A percentile compares a stretch with the other conserved stretches of the same genome.
Conservation (phyloP, 2,797 vertebrate genomes). For the Pelochelys cantorii region DNA sequence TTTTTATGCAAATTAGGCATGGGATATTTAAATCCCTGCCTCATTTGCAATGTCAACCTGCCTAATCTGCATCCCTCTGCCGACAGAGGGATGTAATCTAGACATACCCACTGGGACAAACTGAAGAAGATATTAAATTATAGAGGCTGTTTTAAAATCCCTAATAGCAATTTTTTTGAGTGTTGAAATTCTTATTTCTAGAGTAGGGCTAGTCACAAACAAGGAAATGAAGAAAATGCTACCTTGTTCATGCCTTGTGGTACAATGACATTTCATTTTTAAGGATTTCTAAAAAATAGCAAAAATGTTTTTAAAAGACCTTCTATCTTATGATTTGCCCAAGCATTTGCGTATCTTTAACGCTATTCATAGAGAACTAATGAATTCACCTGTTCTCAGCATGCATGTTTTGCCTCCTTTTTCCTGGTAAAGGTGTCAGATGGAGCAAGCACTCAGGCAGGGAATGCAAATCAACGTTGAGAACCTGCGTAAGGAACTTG, state of each 20-base stretch:
- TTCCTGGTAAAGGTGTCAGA: conserved; percentile 77
- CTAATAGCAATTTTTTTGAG: neutral
- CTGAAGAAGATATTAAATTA: neutral
- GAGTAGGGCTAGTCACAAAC: neutral
- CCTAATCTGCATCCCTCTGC: too few relatives aligned
- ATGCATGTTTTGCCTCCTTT: neutral
- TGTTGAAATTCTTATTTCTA: neutral
- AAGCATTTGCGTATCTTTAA: neutral
- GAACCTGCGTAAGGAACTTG: conserved; percentile 81
- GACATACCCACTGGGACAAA: too few relatives aligned
- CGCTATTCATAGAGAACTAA: neutral
- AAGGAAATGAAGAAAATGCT: neutral
- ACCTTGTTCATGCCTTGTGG: neutral
- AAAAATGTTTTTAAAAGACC: neutral
- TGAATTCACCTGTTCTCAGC: neutral
- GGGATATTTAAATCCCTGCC: too few relatives aligned
- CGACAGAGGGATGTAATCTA: too few relatives aligned
- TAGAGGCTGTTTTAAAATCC: neutral
- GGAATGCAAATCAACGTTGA: conserved; percentile 82
- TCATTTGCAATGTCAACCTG: too few relatives aligned
- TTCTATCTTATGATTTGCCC: neutral
- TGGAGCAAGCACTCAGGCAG: conserved; percentile 79
- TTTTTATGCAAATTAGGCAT: too few relatives aligned
- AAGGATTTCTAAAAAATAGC: neutral
- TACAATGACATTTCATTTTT: neutral